Percentiles rank a stretch among this genome's conserved stretches.
phyloP scores from a whole-genome alignment of 2,113 vertebrate species.

The Oryzias woworae region DNA sequence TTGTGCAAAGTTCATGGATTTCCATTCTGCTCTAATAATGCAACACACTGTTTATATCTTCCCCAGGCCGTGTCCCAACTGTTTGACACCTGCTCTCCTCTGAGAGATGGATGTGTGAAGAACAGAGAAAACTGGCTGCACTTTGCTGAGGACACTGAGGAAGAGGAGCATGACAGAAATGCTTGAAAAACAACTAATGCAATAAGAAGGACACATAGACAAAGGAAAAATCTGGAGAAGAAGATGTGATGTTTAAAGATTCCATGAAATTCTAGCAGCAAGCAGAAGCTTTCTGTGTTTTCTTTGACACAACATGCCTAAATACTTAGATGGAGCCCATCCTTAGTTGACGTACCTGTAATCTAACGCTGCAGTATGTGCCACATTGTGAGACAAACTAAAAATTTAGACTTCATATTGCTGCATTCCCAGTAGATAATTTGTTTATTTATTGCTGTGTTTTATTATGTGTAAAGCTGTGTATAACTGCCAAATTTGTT shows the following conservation, averaged over 20 bases:
- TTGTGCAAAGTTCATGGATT: too few relatives aligned
- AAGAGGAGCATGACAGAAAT: conserved; percentile 26
- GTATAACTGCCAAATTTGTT: background rate
- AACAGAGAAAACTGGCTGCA: conserved; percentile 87
- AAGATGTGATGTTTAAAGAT: conserved; percentile 3
- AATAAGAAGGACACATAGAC: conserved; percentile 7
- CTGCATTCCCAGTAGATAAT: background rate
- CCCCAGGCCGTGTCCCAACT: conserved; percentile 79
- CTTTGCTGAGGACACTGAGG: conserved; percentile 77
- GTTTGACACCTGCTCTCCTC: conserved; percentile 81
- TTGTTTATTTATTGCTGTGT: background rate
- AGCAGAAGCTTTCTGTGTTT: background rate
- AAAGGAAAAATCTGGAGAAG: background rate
- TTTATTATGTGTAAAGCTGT: background rate
- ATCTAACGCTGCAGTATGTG: background rate
- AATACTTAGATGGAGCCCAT: background rate
- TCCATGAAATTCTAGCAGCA: background rate
- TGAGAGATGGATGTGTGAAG: conserved; percentile 84
- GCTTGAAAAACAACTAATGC: background rate
- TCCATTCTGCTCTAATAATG: background rate
- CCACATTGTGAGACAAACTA: background rate
- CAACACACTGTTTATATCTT: background rate
- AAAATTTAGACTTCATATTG: background rate
- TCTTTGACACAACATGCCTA: background rate
- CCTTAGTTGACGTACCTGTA: background rate